Percentiles rank a stretch among this genome's conserved stretches.
Conservation (phyloP, 2,113 vertebrate genomes). For the Telmatochromis bifrenatus region DNA sequence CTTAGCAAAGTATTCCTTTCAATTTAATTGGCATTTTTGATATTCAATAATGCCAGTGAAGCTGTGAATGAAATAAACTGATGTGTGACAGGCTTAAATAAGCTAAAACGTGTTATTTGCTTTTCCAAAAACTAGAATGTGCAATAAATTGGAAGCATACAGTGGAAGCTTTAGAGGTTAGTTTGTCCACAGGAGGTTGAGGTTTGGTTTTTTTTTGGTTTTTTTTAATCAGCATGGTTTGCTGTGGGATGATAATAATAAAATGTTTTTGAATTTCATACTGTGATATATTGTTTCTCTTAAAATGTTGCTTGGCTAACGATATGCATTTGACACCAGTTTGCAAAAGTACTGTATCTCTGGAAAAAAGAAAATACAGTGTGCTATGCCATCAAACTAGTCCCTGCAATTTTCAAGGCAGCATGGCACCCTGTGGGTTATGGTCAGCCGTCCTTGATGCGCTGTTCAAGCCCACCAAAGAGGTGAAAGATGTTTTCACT, state of each 20-base stretch:
- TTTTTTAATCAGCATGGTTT: constrained; percentile 11
- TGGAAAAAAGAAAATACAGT: neutral
- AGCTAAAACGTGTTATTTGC: neutral
- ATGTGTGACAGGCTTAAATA: neutral
- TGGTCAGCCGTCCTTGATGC: neutral
- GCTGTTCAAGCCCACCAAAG: neutral
- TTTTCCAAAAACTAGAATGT: constrained; percentile 13
- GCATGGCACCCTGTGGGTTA: neutral
- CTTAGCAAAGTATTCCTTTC: neutral
- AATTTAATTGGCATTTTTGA: neutral
- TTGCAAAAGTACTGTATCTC: neutral
- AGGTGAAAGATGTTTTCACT: constrained; percentile 1
- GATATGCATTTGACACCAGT: neutral
- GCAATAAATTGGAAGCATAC: constrained; percentile 56
- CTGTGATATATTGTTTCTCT: neutral
- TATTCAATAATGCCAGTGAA: constrained; percentile 8
- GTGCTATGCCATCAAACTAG: neutral
- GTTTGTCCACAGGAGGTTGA: neutral
- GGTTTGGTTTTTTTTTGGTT: accelerated
- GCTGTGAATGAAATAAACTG: constrained; percentile 4
- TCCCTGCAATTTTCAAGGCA: neutral
- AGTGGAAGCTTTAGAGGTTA: constrained; percentile 24
- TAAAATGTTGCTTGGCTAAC: neutral
- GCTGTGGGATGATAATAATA: constrained; percentile 40
- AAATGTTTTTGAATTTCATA: constrained; percentile 33